Conservation (phyloP, 1,140 invertebrate species). For the Drosophila albomicans region DNA sequence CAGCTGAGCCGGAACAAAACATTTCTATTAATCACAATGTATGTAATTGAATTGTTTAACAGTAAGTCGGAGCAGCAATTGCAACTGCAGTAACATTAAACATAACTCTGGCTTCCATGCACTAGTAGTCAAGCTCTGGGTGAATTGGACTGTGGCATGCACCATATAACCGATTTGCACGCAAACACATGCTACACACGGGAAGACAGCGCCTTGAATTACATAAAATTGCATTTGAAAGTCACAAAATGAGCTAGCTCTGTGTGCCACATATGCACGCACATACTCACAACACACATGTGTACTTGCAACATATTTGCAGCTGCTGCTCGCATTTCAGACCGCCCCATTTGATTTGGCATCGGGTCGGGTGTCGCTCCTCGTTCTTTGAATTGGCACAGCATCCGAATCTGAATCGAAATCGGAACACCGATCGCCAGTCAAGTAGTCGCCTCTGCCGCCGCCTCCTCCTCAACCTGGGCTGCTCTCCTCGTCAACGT, state of each 20-base stretch:
- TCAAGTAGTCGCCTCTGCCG: not conserved
- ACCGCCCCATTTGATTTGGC: constrained; percentile 10
- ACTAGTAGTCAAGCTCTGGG: constrained; percentile 60
- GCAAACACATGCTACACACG: constrained; percentile 36
- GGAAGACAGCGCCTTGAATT: constrained; percentile 66
- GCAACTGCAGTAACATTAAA: constrained; percentile 56
- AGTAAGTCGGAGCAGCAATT: constrained; percentile 2
- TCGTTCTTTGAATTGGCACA: constrained; percentile 61
- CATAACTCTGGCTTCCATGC: constrained; percentile 73
- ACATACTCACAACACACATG: not conserved
- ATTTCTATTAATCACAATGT: constrained; percentile 73
- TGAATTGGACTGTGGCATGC: constrained; percentile 80
- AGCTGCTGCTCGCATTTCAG: constrained; percentile 29
- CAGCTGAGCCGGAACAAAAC: constrained; percentile 65
- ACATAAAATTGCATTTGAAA: constrained; percentile 82
- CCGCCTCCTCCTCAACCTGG: constrained; percentile 1
- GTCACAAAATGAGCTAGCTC: constrained; percentile 38
- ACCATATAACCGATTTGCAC: constrained; percentile 71
- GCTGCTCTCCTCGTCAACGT: constrained; percentile 1
- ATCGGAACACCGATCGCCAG: constrained; percentile 11
- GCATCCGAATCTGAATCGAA: constrained; percentile 31
- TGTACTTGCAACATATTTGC: not conserved
- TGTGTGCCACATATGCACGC: constrained; percentile 8
- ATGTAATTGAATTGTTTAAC: constrained; percentile 76
- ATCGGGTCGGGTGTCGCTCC: constrained; percentile 15